A percentile compares a stretch with the other conserved stretches of the same genome.
Conservation (phyloP, 2,888 invertebrate species). For the Metallyticus violacea region DNA sequence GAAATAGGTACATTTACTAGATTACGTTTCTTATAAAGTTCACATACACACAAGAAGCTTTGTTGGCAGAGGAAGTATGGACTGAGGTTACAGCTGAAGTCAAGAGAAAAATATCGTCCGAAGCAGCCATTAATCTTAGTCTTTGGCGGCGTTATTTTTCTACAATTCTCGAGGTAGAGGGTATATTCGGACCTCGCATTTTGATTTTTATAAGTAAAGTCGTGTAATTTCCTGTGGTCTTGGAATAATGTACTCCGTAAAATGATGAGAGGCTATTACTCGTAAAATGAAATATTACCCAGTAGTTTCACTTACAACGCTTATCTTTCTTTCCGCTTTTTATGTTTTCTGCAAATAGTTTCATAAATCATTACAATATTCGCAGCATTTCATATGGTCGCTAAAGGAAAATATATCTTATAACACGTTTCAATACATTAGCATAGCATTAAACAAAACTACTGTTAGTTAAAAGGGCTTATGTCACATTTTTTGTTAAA, state of each 20-base stretch:
- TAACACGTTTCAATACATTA: too few species aligned
- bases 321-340: neutral
- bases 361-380: too few species aligned
- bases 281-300: neutral
- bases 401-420: too few species aligned
- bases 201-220: neutral
- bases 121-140: constrained; percentile 2
- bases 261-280: neutral
- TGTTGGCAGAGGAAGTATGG: constrained; percentile 6
- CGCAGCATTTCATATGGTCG: too few species aligned
- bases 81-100: neutral
- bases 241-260: neutral
- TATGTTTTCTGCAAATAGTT: too few species aligned
- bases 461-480: too few species aligned
- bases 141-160: constrained; percentile 3
- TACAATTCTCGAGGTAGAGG: neutral
- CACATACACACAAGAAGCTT: neutral
- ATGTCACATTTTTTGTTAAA: too few species aligned
- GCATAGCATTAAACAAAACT: too few species aligned
- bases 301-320: neutral
- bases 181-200: neutral
- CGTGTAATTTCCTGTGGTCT: neutral
- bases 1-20: neutral
- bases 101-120: neutral
- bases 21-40: neutral